Conservation (phyloP, 2,113 vertebrate genomes). For the Oryzias javanicus region DNA sequence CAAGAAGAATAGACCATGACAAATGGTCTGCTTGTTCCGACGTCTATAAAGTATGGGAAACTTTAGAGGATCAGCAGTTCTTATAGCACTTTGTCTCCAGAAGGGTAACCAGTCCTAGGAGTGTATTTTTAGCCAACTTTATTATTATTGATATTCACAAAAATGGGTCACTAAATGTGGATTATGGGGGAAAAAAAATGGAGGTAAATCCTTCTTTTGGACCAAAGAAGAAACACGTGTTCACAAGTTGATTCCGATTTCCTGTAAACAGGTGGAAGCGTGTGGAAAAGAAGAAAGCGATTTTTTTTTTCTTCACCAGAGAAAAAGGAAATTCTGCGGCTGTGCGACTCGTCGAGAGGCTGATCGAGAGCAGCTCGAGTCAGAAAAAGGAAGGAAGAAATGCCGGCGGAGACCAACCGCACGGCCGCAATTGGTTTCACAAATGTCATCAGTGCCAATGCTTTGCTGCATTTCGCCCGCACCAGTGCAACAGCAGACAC, state of each 20-base stretch:
- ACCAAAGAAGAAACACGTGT: conserved; percentile 18
- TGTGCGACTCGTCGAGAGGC: conserved; percentile 4
- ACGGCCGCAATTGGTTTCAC: conserved; percentile 32
- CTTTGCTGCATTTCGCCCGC: conserved; percentile 7
- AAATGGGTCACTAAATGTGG: neutral
- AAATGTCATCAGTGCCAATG: conserved; percentile 13
- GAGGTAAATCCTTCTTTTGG: conserved; percentile 40
- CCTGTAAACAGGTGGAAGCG: conserved; percentile 59
- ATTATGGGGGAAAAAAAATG: conserved; percentile 54
- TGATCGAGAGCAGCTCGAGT: conserved; percentile 17
- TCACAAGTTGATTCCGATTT: conserved; percentile 33
- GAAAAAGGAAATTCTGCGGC: conserved; percentile 56
- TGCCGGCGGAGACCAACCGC: conserved; percentile 41
- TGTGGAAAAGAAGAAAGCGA: conserved; percentile 34
- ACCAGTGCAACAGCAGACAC: conserved; percentile 1
- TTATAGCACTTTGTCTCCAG: no score
- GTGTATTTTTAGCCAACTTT: no score
- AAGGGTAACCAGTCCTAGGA: no score
- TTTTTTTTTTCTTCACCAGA: conserved; percentile 20
- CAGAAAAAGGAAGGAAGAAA: conserved; percentile 64
- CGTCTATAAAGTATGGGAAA: conserved; percentile 16
- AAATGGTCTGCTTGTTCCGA: conserved; percentile 36
- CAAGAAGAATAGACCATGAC: conserved; percentile 50
- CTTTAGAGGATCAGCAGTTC: no score
- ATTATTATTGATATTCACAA: no score